Base-by-base conservation (phyloP, 2,113 vertebrate genomes). In the mouse (Mus musculus) region DNA sequence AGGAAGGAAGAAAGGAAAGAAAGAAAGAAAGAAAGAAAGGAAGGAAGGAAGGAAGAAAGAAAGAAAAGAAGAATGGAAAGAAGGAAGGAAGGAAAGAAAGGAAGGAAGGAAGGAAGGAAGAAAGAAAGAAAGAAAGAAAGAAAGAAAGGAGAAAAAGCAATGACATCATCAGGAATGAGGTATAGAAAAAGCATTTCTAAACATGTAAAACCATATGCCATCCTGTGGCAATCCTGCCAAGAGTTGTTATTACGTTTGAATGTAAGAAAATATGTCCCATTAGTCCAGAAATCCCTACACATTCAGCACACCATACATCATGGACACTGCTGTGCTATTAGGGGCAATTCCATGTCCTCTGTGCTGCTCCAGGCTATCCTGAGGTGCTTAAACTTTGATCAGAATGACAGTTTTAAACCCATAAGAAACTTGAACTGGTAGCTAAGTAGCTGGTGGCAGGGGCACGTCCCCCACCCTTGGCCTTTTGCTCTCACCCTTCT, bases 341-440 rank as follows among this genome's bases (percentile, higher is more conserved):
- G 5, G 39, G 46, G 78, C 49, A 95, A 93, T 54, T 77, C 3
- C 6, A 56, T 36, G 61, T 86, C 94, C 56, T 59, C 97, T 95
- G 96, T 91, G 54, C 69, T 97, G 95, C 95, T 93, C 63, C 11
- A 89, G 95, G 89, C 93, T 97, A 76, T 89, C 88, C 75, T 46
- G 97, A 97, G 97, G 96, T 98, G 78, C 90, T 77, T 95, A 94
- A 91, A 98, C 95, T 97, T 98, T 98, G 98, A 97, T 98, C 97
- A 98, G n/a, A 95, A 75, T 98, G 98, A 97, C 95, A 96, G 93
- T 97, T 98, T 98, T 96, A 98, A 98, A 93, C 95, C 80, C 93
- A 97, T 96, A 98, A 98, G 97, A 94, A 98, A 98, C 97, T 96
- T 92, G 94, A 96, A 97, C 92, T 88, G 96, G 95, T 91, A 98